Conservation (phyloP, 2,888 invertebrate species). For the Zele albiditarsus region DNA sequence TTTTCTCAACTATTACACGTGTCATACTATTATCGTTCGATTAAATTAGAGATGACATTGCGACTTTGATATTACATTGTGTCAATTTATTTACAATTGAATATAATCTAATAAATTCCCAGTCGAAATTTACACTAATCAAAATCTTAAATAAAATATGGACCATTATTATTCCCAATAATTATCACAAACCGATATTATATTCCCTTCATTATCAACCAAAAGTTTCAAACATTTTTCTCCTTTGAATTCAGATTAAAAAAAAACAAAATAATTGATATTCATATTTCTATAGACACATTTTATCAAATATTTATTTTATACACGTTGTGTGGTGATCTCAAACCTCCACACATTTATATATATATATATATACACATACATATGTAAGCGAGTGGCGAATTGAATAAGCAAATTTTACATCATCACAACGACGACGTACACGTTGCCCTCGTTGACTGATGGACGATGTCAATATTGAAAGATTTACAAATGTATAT, state of each 20-base stretch:
- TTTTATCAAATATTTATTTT: background rate
- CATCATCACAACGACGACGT: background rate
- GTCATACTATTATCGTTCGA: too few species aligned
- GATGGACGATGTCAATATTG: constrained; percentile 6
- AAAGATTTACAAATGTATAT: background rate
- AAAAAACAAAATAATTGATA: background rate
- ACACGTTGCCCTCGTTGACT: background rate
- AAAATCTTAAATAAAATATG: too few species aligned
- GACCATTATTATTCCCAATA: too few species aligned
- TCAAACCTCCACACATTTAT: background rate
- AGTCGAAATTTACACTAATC: too few species aligned
- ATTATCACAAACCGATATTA: too few species aligned
- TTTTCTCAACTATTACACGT: too few species aligned
- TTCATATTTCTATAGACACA: background rate
- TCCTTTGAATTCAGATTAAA: background rate
- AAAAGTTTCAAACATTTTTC: too few species aligned
- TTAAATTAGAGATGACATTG: too few species aligned
- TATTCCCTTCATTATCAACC: too few species aligned
- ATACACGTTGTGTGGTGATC: background rate
- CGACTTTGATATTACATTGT: too few species aligned
- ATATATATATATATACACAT: background rate
- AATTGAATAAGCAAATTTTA: constrained; percentile 15
- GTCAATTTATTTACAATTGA: too few species aligned
- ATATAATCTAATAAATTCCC: too few species aligned
- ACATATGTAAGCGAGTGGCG: background rate